Base-by-base conservation (phyloP, 2,797 vertebrate genomes). In the Sparus aurata region DNA sequence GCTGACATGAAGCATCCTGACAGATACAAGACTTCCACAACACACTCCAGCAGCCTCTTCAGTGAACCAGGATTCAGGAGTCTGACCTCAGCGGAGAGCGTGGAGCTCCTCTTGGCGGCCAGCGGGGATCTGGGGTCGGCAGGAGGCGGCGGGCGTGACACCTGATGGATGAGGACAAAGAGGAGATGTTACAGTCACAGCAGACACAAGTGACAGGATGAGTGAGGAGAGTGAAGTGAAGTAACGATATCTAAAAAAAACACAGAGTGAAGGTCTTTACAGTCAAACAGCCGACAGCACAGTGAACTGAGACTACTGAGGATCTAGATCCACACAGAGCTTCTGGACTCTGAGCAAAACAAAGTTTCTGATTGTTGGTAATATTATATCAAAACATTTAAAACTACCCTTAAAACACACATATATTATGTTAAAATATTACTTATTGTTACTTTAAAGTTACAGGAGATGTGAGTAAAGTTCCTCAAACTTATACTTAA, bases 11-110 rank as follows among this genome's bases (percentile, higher is more conserved):
- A 17, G 41, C 13, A 2, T 62, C 55, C 50, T 69, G 75, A 88
- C 69, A 88, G 57, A 50, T 49, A 76, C 60, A 77, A 85, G 61
- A 70, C 54, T 53, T 54, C 7, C 18, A 47, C 27, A 50, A 59
- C 53, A 63, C 38, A 63, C 63, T 57, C 9, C 47, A 49, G 66
- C 43, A 50, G 20, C 50, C 65, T 30, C 20, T 47, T 16, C n/a
- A 76, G 58, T 74, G 22, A 69, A 79, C 34, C 45, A 18, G 65
- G 68, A 30, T 0, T n/a, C 47, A 17, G 63, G 11, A 83, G 49
- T 80, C 92, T 91, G 62, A 96, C 95, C 93, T 95, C 79, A 34
- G 87, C 13, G 10, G 69, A 60, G 34, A n/a, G 20, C 0, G 74
- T 13, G 17, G 82, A n/a, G 60, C 71, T 84, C 64, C 79, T 85